These are phyloP conservation scores for Eulemur rubriventer DNA, from an alignment of 2,797 vertebrate genomes.

Conservation along the genomic window DNA sequence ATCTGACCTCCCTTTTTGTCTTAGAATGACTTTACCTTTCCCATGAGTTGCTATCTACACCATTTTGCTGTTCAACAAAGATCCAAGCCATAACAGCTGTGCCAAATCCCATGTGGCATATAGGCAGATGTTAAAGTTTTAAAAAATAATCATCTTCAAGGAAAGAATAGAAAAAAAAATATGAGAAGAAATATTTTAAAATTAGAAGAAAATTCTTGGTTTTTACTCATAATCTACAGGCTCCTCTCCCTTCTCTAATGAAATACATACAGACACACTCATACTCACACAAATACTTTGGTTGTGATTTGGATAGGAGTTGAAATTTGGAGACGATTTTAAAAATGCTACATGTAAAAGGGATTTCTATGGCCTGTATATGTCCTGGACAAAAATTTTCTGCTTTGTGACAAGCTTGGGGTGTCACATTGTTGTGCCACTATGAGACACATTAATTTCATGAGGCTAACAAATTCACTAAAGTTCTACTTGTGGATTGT, in stretches of 20 bases:
- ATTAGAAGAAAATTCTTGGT: neutral
- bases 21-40: neutral
- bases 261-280: neutral
- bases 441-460: neutral
- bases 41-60: neutral
- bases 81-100: neutral
- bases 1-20: neutral
- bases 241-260: neutral
- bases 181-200: neutral
- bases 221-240: neutral
- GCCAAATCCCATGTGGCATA: neutral
- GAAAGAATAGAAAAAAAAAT: neutral
- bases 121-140: neutral
- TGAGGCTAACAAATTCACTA: neutral
- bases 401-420: neutral
- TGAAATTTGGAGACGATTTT: neutral
- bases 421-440: neutral
- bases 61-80: neutral
- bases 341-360: neutral
- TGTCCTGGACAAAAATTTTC: neutral
- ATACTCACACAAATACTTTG: neutral
- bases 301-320: neutral
- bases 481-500: neutral
- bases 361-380: neutral
- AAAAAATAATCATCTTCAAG: neutral